Conservation (phyloP, 2,113 vertebrate genomes). For the Chascanopsetta lugubris region DNA sequence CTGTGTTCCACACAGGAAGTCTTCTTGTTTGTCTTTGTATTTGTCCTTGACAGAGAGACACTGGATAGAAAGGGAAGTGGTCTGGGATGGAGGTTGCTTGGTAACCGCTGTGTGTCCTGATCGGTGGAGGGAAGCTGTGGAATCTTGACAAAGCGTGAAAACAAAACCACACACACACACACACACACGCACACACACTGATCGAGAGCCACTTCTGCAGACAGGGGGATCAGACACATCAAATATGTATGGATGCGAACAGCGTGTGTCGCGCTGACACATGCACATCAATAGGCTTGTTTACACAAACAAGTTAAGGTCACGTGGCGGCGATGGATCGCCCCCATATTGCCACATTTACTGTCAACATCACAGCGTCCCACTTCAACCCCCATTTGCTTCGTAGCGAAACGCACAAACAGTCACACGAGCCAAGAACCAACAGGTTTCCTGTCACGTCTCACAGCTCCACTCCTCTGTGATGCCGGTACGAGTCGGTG, state of each 20-base stretch:
- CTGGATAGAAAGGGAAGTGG: neutral
- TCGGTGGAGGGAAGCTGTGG: conserved; percentile 32
- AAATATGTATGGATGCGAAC: conserved; percentile 65
- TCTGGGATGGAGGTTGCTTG: conserved; percentile 58
- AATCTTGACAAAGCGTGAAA: conserved; percentile 50
- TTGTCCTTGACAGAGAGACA: conserved; percentile 19
- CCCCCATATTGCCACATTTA: conserved; percentile 10
- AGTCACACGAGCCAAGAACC: neutral
- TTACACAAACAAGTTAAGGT: conserved; percentile 5
- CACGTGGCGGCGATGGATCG: conserved; percentile 16
- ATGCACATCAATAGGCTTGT: neutral
- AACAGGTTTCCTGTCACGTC: neutral
- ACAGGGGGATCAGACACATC: conserved; percentile 41
- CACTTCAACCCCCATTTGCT: neutral
- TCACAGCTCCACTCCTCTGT: neutral
- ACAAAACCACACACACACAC: conserved; percentile 14
- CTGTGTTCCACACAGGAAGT: no score
- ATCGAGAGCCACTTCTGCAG: conserved; percentile 1
- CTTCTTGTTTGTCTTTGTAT: conserved; percentile 37
- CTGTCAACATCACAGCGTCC: conserved; percentile 19
- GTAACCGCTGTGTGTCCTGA: conserved; percentile 53
- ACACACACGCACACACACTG: conserved; percentile 28
- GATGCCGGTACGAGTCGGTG: neutral
- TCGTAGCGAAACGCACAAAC: neutral
- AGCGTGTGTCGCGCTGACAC: conserved; percentile 37